Evolutionary conservation across 2,888 invertebrate genomes (phyloP), one percentile per base, ranked within the genome.

Genomic region (Loripinus fragilis): DNA sequence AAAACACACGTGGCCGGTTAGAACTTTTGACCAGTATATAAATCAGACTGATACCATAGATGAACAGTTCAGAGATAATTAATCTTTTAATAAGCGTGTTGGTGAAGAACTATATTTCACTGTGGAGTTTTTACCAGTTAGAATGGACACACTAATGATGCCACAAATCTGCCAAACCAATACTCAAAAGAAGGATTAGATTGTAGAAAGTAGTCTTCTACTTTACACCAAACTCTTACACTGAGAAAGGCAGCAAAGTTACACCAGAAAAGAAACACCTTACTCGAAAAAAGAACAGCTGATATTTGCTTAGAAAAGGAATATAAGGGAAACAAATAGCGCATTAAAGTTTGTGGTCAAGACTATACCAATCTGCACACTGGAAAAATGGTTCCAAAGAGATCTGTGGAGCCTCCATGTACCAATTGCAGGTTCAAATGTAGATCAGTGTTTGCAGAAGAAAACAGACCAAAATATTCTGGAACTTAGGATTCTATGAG

Each of bases 231-330:
- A 38, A 38, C 38, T 38, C 38, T 38, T 38, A 79, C 71, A 33
- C 74, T 67, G 25, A 52, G 66, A 60, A 76, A 74, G 28, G 30
- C 38, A 23, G 73, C 74, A 28, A 68, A 55, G 20, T 73, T 33
- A 74, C 67, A 25, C 73, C 71, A 35, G 71, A 38, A 42, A 81
- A 75, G 66, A 70, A 35, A 64, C 35, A 35, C 7, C 38, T 48
- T 2, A 52, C 55, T 41, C 45, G 74, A 33, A 75, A n/a, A n/a
- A n/a, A n/a, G n/a, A 73, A 78, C 76, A 72, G 70, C 42, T 42
- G 52, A 76, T 41, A 70, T 71, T 25, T 42, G 73, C 38, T 55
- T 77, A 74, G 84, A 81, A 79, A 45, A 74, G 67, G 50, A 84
- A 79, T 75, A 48, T 84, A 3, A 45, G 81, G n/a, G n/a, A 48